A percentile compares a stretch with the other conserved stretches of the same genome.
Conservation (phyloP, 92 coral and sea anemone genomes). For the Porites rus region DNA sequence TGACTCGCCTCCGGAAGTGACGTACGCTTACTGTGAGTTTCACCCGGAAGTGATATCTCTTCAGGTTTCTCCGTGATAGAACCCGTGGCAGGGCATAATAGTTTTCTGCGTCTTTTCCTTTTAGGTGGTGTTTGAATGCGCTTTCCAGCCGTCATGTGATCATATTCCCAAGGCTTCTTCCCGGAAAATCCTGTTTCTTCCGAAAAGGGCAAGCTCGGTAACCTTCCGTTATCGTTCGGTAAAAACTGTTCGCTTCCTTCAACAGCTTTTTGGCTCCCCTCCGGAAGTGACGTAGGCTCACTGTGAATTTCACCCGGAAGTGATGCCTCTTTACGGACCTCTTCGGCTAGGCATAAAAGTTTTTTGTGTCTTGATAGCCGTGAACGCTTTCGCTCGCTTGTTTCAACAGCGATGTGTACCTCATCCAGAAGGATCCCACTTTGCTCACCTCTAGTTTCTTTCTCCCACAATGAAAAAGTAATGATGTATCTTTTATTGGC, state of each 20-base stretch:
- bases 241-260: neutral
- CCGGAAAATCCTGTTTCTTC: neutral
- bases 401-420: conserved; percentile 4
- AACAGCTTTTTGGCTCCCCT: neutral
- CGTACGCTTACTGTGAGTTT: neutral
- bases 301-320: neutral
- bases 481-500: conserved; percentile 8
- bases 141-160: neutral
- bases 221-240: neutral
- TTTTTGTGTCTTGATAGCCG: neutral
- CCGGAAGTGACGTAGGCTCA: conserved; percentile 5
- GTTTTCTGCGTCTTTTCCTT: neutral
- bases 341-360: too few species aligned
- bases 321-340: neutral
- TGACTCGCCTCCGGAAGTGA: neutral
- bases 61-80: neutral
- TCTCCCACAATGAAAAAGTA: conserved; percentile 21
- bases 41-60: conserved; percentile 1
- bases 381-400: conserved; percentile 4
- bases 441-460: neutral
- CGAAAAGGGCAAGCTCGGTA: neutral
- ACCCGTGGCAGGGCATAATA: neutral
- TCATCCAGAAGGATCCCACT: conserved; percentile 19
- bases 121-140: neutral
- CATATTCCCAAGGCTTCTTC: neutral